Base-by-base conservation (phyloP, 2,888 invertebrate species). In the Seira sanloemensis region DNA sequence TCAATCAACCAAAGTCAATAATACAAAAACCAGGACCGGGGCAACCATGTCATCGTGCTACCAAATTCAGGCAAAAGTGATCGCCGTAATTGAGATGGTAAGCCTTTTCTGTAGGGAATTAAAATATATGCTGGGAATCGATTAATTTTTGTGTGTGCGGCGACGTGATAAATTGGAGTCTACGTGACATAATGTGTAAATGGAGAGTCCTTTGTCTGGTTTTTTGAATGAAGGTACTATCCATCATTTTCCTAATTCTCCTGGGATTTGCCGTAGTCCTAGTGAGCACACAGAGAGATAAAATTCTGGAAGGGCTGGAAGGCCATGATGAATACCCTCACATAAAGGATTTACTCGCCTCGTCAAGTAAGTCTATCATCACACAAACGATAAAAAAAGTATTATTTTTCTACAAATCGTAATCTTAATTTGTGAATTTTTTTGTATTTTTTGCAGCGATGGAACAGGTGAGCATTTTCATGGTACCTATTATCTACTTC, bases 71-170 rank as follows among this genome's bases (percentile, higher is more conserved):
- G 86, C 83, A 0, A 85, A 87, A 54, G 76, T 87, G 23, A 83
- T 87, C 24, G 83, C 86, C 58, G 85, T 87, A 18, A 80, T 87
- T 65, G 85, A 87, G 65, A 85, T 87, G 67, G 85, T 85, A 80
- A 77, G 65, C 23, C n/a, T n/a, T n/a, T n/a, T n/a, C n/a, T n/a
- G n/a, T n/a, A n/a, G n/a, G n/a, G n/a, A n/a, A n/a, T n/a, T n/a
- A n/a, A n/a, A n/a, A n/a, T n/a, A n/a, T n/a, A n/a, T n/a, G n/a
- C n/a, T n/a, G n/a, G n/a, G n/a, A n/a, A n/a, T n/a, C n/a, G n/a
- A n/a, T n/a, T n/a, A n/a, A n/a, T n/a, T n/a, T n/a, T 7, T 50
- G 50, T 50, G 37, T 7, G 37, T 12, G 37, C 37, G n/a, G n/a
- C n/a, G n/a, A n/a, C n/a, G 66, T 66, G 58, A 19, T 76, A 24